Conservation (phyloP, 1,140 invertebrate species). For the Bombus confusus region DNA sequence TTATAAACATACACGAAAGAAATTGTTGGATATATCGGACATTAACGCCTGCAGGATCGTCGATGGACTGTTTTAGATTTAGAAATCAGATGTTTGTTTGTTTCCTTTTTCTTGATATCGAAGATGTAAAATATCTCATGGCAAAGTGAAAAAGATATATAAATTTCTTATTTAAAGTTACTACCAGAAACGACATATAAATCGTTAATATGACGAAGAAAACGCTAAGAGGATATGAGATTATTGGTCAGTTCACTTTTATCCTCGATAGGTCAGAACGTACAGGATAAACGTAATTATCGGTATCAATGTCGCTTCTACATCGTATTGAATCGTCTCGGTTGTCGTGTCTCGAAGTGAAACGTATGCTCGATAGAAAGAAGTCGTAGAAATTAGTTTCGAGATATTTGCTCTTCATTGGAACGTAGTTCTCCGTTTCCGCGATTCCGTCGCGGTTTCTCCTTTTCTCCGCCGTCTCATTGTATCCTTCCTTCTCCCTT, state of each 20-base stretch:
- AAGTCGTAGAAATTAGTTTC: slow-evolving; percentile 17
- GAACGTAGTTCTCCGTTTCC: slow-evolving; percentile 14
- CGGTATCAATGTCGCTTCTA: neutral
- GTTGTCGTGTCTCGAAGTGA: neutral
- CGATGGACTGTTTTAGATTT: no score
- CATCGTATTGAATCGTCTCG: neutral
- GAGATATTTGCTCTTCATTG: slow-evolving; percentile 5
- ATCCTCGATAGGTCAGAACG: neutral
- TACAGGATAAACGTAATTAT: neutral
- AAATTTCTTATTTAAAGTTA: no score
- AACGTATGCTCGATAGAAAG: neutral
- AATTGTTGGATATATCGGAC: no score
- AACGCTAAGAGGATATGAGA: no score
- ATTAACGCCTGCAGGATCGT: no score
- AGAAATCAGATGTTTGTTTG: no score
- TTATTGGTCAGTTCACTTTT: neutral
- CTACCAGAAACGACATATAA: no score
- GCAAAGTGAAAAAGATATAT: no score
- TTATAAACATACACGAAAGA: neutral
- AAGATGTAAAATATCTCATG: no score
- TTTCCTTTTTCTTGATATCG: no score
- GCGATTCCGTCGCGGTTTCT: neutral
- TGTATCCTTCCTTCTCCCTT: neutral
- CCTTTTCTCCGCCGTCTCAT: neutral
- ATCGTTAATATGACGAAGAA: no score